phyloP scores from a whole-genome alignment of 2,113 vertebrate species.

The Pyrgilauda ruficollis region DNA sequence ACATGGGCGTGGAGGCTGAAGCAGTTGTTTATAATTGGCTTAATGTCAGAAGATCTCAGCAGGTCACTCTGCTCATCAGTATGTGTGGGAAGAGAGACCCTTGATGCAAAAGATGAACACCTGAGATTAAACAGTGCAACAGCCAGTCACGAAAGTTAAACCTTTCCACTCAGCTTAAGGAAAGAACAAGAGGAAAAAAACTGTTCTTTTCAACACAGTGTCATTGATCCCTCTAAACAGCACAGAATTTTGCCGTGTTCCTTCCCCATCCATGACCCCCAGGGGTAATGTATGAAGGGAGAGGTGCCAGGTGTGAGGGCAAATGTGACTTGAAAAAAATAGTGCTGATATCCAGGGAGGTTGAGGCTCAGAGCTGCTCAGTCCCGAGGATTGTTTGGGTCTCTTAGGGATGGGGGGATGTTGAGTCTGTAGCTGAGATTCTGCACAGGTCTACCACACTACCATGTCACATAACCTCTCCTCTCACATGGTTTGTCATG shows the following conservation, averaged over 20 bases:
- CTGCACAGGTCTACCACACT: accelerated
- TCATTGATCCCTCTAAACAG: background rate
- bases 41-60: background rate
- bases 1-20: background rate
- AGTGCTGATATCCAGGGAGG: background rate
- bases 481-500: background rate
- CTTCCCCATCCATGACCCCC: background rate
- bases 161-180: background rate
- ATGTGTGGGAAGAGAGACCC: background rate
- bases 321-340: accelerated
- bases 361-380: background rate
- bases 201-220: background rate
- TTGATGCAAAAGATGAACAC: background rate
- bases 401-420: background rate
- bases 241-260: background rate
- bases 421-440: background rate
- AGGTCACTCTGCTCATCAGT: background rate
- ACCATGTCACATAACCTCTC: accelerated
- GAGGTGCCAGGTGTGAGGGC: background rate
- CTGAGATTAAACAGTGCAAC: background rate
- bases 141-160: background rate
- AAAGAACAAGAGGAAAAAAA: background rate
- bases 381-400: background rate
- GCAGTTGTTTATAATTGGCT: background rate
- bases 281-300: background rate